Evolutionary conservation across 2,113 vertebrate genomes (phyloP), one percentile per base, ranked within the genome.

Genomic region (Pseudonaja textilis): DNA sequence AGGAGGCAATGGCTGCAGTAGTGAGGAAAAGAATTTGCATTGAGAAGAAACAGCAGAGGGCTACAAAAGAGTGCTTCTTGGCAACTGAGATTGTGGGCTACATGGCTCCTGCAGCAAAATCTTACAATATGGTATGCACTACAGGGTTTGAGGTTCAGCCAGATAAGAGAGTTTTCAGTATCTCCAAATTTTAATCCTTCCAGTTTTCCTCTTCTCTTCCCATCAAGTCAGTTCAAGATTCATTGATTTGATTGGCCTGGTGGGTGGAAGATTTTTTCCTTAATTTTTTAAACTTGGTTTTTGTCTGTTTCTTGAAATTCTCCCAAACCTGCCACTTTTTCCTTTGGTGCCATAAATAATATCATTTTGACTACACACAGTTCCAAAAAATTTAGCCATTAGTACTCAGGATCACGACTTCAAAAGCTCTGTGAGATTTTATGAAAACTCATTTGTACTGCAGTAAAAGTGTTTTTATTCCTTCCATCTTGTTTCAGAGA

Each of bases 401-500:
- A 4, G n/a, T 64, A 50, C 29, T 64, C 26, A 90, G 57, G 12
- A 74, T 34, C 23, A 5, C 16, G 50, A 54, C n/a, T 50, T 89
- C 16, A 25, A 86, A n/a, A 91, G 4, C 25, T 56, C 12, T 0
- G 0, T 7, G 86, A 56, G 54, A n/a, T 92, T 91, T 45, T 81
- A 69, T 8, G 5, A 56, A 89, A 45, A 89, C 87, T 81, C 11
- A 0, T 89, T 7, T 91, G 12, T 69, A n/a, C 23, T 94, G 93
- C 57, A 93, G 47, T 88, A 92, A 39, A 86, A 14, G 7, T 5
- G 20, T 54, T 5, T 87, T 87, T 90, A 52, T 52, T 92, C 45
- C 55, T 93, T 5, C 91, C n/a, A 94, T 74, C 93, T 93, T 95
- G 1, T 97, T 96, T 89, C 96, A 99, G 99, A 99, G 99, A 95